Evolutionary conservation across 2,888 invertebrate genomes (phyloP), one percentile per base, ranked within the genome.

Genomic region (Scaptomyza parva): DNA sequence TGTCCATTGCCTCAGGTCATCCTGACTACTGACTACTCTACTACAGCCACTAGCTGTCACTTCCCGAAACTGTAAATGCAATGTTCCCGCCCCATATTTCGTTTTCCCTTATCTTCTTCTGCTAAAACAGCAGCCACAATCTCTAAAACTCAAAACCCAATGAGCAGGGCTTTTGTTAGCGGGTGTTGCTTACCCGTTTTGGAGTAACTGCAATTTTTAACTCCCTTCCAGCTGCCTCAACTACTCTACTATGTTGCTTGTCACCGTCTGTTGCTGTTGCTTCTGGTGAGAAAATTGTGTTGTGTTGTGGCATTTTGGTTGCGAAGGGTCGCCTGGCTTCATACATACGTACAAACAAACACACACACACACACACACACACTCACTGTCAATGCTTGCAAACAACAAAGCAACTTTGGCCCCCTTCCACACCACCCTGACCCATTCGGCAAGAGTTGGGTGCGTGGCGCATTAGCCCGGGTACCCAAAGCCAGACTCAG

Each of bases 261-360:
- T 37, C 40, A 24, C 17, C 44, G 26, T 30, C 12, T 24, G 6
- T 53, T 47, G 45, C 33, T 39, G 12, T 44, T 5, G 41, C 41
- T 52, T 24, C 62, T 75, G 86, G 88, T 78, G 86, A 73, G 82
- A 82, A 82, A 88, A 88, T 87, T 73, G 77, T 73, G 73, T 73
- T 82, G 76, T 82, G 82, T 82, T 82, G 86, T 82, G 86, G 82
- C 80, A 76, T 86, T 87, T 87, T 67, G 79, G 88, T 82, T 82
- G 88, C 88, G 83, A 84, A 76, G 88, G 80, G 59, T 70, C 71
- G 71, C 47, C 35, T n/a, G n/a, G 24, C 22, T 40, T 35, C 26
- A 17, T n/a, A n/a, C 37, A 50, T 57, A 50, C 44, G 17, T 20
- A n/a, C 6, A 17, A 22, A 58, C 41, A 44, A 44, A n/a, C 53